These are phyloP conservation scores for Triplophysa rosa DNA, from an alignment of 2,113 vertebrate species.

Conservation along the genomic window DNA sequence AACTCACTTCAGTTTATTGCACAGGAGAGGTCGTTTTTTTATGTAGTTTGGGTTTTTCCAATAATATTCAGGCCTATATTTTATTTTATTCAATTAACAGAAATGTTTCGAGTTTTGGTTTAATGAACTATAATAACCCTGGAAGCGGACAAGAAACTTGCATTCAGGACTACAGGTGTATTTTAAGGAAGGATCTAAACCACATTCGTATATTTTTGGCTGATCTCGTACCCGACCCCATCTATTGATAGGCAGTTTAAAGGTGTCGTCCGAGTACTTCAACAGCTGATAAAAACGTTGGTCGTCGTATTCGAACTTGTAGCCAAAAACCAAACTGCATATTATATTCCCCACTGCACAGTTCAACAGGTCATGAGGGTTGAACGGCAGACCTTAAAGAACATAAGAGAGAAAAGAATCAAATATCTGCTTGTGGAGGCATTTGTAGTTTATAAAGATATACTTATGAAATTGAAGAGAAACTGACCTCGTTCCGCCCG, in stretches of 20 bases:
- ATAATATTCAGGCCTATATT: too few relatives aligned
- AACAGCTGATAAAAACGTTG: slow-evolving; percentile 24
- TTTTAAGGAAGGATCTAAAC: too few relatives aligned
- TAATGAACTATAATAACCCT: too few relatives aligned
- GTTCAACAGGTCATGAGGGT: slow-evolving; percentile 75
- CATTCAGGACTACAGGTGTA: too few relatives aligned
- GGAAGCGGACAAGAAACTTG: too few relatives aligned
- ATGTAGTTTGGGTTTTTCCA: too few relatives aligned
- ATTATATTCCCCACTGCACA: slow-evolving; percentile 77
- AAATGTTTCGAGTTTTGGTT: too few relatives aligned
- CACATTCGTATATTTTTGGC: too few relatives aligned
- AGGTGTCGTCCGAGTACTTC: slow-evolving; percentile 27
- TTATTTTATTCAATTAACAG: too few relatives aligned
- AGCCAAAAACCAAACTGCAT: slow-evolving; percentile 76
- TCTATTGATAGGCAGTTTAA: slow-evolving; percentile 7
- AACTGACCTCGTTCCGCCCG: slow-evolving; percentile 40
- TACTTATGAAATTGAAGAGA: not conserved
- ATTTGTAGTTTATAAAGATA: not conserved
- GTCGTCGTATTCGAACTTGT: slow-evolving; percentile 74
- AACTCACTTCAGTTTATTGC: too few relatives aligned
- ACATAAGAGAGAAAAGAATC: not conserved
- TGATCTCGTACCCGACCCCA: slow-evolving; percentile 22
- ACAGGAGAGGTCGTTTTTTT: too few relatives aligned
- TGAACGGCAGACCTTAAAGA: slow-evolving; percentile 53
- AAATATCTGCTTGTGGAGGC: not conserved